These are phyloP conservation scores for Botia kubotai DNA, from an alignment of 2,797 vertebrate species.

Conservation along the genomic window DNA sequence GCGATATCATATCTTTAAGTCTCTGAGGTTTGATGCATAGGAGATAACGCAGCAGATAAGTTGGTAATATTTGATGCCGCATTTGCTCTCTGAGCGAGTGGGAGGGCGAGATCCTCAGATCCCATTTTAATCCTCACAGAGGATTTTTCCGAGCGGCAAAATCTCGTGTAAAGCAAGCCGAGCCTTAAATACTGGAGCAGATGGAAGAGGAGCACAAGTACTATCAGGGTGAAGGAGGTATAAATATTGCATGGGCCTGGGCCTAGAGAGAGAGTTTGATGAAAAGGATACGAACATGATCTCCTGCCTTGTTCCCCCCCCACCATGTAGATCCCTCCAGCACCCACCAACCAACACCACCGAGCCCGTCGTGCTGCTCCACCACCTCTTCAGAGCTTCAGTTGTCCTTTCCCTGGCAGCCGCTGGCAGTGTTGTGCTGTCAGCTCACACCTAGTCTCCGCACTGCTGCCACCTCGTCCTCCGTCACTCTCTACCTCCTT, in stretches of 20 bases:
- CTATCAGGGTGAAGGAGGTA: constrained; percentile 60
- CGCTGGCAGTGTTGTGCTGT: constrained; percentile 80
- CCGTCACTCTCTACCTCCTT: constrained; percentile 53
- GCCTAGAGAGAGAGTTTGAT: constrained; percentile 68
- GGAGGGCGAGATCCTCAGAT: constrained; percentile 70
- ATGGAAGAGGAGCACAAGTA: constrained; percentile 64
- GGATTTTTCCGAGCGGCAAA: constrained; percentile 72
- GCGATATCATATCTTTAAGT: constrained; percentile 73
- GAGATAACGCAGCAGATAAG: constrained; percentile 71
- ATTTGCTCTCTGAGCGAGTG: constrained; percentile 79
- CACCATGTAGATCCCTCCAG: constrained; percentile 19
- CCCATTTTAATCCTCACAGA: constrained; percentile 73
- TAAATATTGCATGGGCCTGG: constrained; percentile 80
- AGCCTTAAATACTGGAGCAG: constrained; percentile 69
- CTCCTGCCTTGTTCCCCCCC: constrained; percentile 48
- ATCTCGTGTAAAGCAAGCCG: constrained; percentile 66
- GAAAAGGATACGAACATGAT: constrained; percentile 68
- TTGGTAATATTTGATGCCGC: constrained; percentile 79
- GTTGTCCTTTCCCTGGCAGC: constrained; percentile 81
- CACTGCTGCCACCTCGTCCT: constrained; percentile 71
- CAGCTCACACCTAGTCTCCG: constrained; percentile 81
- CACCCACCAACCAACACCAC: constrained; percentile 59
- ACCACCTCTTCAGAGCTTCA: constrained; percentile 60
- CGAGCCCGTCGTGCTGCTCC: constrained; percentile 48
- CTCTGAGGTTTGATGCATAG: constrained; percentile 80